Percentiles rank a stretch among this genome's conserved stretches.
Conservation (phyloP, 1,140 invertebrate genomes). For the Catajapyx aquilonaris region DNA sequence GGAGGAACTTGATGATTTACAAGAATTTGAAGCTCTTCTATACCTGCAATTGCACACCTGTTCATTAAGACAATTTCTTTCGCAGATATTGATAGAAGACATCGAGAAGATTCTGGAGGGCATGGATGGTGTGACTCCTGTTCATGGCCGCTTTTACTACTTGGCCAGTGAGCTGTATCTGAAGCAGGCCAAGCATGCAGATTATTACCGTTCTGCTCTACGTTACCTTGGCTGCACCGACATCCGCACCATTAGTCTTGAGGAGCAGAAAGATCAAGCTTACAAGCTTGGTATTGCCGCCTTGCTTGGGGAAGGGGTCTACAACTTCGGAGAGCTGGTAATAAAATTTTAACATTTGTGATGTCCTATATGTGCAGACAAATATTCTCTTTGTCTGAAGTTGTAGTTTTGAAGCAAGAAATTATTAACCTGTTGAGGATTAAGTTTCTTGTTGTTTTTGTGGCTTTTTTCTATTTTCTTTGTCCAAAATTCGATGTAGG, state of each 20-base stretch:
- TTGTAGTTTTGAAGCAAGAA: no score
- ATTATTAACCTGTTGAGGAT: no score
- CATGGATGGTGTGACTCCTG: constrained; percentile 73
- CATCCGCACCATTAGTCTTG: constrained; percentile 36
- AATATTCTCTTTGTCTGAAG: not conserved
- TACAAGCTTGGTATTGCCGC: constrained; percentile 85
- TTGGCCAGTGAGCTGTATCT: constrained; percentile 78
- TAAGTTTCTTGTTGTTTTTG: no score
- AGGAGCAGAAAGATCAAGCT: constrained; percentile 59
- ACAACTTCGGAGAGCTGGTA: constrained; percentile 90
- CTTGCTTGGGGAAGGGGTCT: constrained; percentile 82
- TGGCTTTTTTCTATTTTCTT: no score
- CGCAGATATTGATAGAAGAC: constrained; percentile 67
- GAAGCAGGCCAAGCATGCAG: constrained; percentile 65
- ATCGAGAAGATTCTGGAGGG: constrained; percentile 68
- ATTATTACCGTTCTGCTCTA: constrained; percentile 87
- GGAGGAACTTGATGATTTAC: constrained; percentile 3
- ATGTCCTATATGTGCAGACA: not conserved
- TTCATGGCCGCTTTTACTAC: constrained; percentile 89
- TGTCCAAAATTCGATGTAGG: no score
- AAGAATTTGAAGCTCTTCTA: not conserved
- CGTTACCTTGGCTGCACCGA: constrained; percentile 86
- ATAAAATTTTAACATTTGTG: constrained; percentile 17
- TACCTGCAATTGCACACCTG: no score
- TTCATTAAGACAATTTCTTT: constrained; percentile 1